phyloP scores from a whole-genome alignment of 2,113 vertebrate genomes.

The Lota lota region DNA sequence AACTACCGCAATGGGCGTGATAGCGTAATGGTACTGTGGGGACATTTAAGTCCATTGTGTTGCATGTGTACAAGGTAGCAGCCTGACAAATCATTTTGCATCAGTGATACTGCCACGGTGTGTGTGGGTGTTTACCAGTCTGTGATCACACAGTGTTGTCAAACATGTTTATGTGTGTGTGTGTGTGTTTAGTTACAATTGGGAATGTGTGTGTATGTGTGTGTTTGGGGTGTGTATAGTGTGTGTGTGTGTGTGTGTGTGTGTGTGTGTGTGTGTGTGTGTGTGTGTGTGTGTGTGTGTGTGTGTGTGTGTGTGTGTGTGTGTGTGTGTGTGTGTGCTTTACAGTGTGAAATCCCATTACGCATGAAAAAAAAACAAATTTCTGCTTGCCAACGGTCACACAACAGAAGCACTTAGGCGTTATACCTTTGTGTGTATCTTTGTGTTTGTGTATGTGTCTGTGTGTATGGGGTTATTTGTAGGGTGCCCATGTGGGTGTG shows the following conservation, averaged over 20 bases:
- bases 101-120: constrained; percentile 36
- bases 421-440: constrained; percentile 34
- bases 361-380: constrained; percentile 58
- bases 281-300: constrained; percentile 9
- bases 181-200: constrained; percentile 11
- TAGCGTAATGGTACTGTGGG: constrained; percentile 17
- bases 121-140: constrained; percentile 47
- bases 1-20: constrained; percentile 19
- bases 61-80: constrained; percentile 56
- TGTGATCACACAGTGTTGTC: constrained; percentile 1
- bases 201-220: neutral
- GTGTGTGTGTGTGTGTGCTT: constrained; percentile 38
- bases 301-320: constrained; percentile 27
- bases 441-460: neutral
- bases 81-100: constrained; percentile 62
- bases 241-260: constrained; percentile 36
- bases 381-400: constrained; percentile 36
- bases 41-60: constrained; percentile 49
- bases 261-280: constrained; percentile 12
- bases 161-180: neutral
- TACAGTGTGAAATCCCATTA: constrained; percentile 66
- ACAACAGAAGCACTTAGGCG: constrained; percentile 3
- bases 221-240: constrained; percentile 14
- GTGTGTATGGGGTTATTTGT: neutral
- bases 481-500: no score